Evolutionary conservation across 2,888 invertebrate species (phyloP).

Genomic region (Sinhomidia bicolor): DNA sequence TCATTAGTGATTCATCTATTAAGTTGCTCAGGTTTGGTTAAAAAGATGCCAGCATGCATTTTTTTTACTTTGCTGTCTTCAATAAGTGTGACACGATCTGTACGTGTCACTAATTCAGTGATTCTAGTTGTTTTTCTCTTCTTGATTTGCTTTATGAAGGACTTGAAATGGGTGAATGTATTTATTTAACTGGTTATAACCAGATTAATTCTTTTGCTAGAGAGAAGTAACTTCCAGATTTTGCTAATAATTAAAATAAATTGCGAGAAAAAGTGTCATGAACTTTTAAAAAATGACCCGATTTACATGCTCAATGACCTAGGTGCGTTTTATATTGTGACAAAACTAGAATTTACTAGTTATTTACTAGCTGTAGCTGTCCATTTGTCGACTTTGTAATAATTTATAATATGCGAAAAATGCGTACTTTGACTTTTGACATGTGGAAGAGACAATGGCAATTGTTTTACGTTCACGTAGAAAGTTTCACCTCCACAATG

Average conservation of each 20-base stretch:
- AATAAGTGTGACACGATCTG: not conserved
- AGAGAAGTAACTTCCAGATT: constrained; percentile 45
- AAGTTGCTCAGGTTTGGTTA: not conserved
- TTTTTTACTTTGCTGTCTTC: not conserved
- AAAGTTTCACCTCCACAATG: not conserved
- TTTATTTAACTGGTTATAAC: constrained; percentile 22
- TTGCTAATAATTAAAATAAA: not conserved
- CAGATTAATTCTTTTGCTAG: not conserved
- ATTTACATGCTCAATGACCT: not conserved
- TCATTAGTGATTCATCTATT: not conserved
- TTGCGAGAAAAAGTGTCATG: constrained; percentile 24
- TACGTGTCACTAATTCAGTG: not conserved
- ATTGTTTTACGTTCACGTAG: too few species aligned
- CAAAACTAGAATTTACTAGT: not conserved
- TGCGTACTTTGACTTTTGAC: too few species aligned
- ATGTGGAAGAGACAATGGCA: too few species aligned
- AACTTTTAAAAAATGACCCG: constrained; percentile 40
- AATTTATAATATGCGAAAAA: not conserved
- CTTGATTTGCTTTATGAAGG: not conserved
- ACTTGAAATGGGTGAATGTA: constrained; percentile 20
- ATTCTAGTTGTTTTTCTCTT: not conserved
- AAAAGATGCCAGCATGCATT: not conserved
- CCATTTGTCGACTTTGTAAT: too few species aligned
- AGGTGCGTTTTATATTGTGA: not conserved
- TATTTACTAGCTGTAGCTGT: not conserved